phyloP scores from a whole-genome alignment of 2,113 vertebrate species.

The Mustela lutreola region DNA sequence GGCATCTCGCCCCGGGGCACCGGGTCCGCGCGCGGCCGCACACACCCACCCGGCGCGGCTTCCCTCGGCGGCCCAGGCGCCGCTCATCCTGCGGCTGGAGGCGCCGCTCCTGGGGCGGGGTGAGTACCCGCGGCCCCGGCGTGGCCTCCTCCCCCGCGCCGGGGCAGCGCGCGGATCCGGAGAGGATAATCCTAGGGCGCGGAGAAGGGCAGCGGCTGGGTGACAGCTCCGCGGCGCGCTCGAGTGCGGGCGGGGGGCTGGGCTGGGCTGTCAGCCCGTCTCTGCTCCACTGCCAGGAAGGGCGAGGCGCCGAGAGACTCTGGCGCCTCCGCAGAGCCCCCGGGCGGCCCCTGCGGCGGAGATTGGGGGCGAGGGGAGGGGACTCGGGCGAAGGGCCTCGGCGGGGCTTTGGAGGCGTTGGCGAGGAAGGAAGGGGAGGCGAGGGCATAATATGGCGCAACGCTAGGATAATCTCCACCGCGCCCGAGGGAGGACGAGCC shows the following conservation, averaged over 20 bases:
- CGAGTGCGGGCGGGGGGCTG: constrained; percentile 56
- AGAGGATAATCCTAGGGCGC: constrained; percentile 70
- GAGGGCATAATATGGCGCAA: constrained; percentile 78
- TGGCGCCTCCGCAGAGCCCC: constrained; percentile 30
- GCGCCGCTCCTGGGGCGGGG: constrained; percentile 61
- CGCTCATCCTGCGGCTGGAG: constrained; percentile 53
- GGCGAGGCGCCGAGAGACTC: not conserved
- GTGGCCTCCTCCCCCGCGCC: not conserved
- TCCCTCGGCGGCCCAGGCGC: not conserved
- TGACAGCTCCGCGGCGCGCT: constrained; percentile 67
- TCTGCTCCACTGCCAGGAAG: not conserved
- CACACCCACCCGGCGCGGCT: constrained; percentile 50
- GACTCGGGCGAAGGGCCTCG: not conserved
- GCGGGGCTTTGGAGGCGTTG: not conserved
- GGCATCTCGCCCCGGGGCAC: constrained; percentile 26
- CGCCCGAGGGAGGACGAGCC: constrained; percentile 42
- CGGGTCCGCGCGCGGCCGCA: constrained; percentile 11
- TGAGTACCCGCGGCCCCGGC: constrained; percentile 40
- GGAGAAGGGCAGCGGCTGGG: constrained; percentile 61
- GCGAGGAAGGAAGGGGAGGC: not conserved
- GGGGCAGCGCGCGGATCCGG: not conserved
- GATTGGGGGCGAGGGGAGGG: not conserved
- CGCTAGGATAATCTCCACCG: constrained; percentile 68
- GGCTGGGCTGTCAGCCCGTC: not conserved
- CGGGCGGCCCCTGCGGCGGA: not conserved